A percentile compares a stretch with the other conserved stretches of the same genome.
Evolutionary conservation across 2,888 invertebrate species (phyloP).

Genomic region (Diaperis boleti): DNA sequence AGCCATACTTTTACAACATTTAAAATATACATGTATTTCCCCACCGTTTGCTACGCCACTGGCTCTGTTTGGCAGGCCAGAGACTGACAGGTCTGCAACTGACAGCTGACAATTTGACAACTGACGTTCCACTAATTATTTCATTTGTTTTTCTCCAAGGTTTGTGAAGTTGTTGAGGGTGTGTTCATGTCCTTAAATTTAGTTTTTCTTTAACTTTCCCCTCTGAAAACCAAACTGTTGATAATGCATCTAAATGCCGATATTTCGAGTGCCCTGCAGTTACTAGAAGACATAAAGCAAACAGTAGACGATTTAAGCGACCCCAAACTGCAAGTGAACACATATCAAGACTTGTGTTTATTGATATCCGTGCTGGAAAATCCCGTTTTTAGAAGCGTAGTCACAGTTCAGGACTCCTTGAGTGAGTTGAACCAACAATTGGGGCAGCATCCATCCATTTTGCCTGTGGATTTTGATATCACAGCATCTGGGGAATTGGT

Average conservation of each 20-base stretch:
- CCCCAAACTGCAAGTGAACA: constrained; percentile 80
- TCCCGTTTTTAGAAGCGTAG: constrained; percentile 91
- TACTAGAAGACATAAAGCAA: constrained; percentile 89
- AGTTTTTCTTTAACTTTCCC: constrained; percentile 10
- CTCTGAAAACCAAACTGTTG: constrained; percentile 5
- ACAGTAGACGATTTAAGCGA: constrained; percentile 88
- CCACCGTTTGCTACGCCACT: constrained; percentile 21
- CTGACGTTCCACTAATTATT: constrained; percentile 3
- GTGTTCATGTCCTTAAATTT: constrained; percentile 28
- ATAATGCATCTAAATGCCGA: constrained; percentile 75
- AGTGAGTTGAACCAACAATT: constrained; percentile 88
- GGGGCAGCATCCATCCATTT: constrained; percentile 90
- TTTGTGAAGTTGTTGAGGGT: constrained; percentile 21
- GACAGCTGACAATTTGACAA: constrained; percentile 16
- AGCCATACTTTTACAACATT: no score
- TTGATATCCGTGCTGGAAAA: constrained; percentile 88
- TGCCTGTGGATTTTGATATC: constrained; percentile 94
- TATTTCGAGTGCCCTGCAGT: constrained; percentile 89
- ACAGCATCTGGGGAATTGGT: constrained; percentile 80
- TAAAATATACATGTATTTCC: no score
- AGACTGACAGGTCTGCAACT: neutral
- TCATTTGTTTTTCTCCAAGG: constrained; percentile 12
- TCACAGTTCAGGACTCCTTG: constrained; percentile 91
- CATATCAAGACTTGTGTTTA: constrained; percentile 84
- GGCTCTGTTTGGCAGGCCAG: no score